Conservation (phyloP, 2,888 invertebrate species). For the Tinea pellionella region DNA sequence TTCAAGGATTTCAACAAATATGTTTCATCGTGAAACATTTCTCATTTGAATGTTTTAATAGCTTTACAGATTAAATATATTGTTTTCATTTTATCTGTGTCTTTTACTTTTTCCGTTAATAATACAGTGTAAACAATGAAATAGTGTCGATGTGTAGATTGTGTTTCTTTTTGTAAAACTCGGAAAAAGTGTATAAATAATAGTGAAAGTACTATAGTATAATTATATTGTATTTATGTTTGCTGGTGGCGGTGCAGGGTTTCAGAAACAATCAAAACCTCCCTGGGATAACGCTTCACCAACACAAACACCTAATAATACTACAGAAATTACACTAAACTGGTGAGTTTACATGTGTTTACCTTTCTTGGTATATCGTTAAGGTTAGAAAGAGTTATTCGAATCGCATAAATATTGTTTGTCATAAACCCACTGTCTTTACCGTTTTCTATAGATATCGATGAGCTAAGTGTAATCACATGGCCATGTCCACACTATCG, state of each 20-base stretch:
- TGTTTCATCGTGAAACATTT: slow-evolving; percentile 19
- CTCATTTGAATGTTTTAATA: slow-evolving; percentile 22
- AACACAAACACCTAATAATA: slow-evolving; percentile 16
- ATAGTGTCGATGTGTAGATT: too few relatives aligned
- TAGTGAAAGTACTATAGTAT: not conserved
- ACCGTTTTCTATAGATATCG: too few relatives aligned
- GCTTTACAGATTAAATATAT: not conserved
- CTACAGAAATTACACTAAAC: slow-evolving; percentile 36
- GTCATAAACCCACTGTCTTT: too few relatives aligned
- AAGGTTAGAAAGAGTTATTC: not conserved
- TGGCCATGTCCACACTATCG: too few relatives aligned
- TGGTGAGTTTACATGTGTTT: slow-evolving; percentile 32
- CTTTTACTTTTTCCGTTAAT: too few relatives aligned
- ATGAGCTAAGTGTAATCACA: too few relatives aligned
- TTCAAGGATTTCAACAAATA: slow-evolving; percentile 17
- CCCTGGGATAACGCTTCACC: slow-evolving; percentile 44
- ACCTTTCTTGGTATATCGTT: not conserved
- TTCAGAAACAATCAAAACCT: slow-evolving; percentile 55
- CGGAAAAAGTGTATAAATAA: not conserved
- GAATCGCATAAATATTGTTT: too few relatives aligned
- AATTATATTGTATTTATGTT: slow-evolving; percentile 36
- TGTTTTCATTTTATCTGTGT: not conserved
- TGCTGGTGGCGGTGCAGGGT: slow-evolving; percentile 55
- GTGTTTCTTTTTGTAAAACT: not conserved
- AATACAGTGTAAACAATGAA: too few relatives aligned